These are phyloP conservation scores for Zoanthus solanderi DNA, from an alignment of 92 coral and sea anemone genomes.

Conservation along the genomic window DNA sequence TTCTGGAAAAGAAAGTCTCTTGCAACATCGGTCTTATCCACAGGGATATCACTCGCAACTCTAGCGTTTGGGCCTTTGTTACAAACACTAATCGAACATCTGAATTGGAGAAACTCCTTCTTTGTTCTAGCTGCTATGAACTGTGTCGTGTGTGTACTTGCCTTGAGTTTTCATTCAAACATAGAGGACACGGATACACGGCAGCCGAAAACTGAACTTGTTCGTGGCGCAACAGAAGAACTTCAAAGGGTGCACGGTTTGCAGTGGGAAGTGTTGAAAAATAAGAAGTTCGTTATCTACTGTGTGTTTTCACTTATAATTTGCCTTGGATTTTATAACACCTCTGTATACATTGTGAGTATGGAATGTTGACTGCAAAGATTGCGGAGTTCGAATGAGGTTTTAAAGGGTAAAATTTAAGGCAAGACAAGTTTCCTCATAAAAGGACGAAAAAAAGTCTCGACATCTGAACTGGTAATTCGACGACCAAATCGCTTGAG, in stretches of 20 bases:
- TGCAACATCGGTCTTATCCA: conserved; percentile 44
- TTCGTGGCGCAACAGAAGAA: neutral
- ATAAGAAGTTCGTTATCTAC: conserved; percentile 17
- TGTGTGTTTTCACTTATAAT: conserved; percentile 14
- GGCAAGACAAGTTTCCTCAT: too few relatives aligned
- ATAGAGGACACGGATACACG: conserved; percentile 17
- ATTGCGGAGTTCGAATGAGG: too few relatives aligned
- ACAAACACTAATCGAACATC: conserved; percentile 23
- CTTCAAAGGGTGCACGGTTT: neutral
- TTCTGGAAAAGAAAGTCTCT: conserved; percentile 32
- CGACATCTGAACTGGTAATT: too few relatives aligned
- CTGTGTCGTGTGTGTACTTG: conserved; percentile 24
- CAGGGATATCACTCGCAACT: conserved; percentile 46
- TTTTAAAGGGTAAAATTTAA: too few relatives aligned
- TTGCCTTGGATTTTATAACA: conserved; percentile 28
- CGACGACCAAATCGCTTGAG: too few relatives aligned
- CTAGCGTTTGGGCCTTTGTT: conserved; percentile 46
- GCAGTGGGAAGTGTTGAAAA: conserved; percentile 24
- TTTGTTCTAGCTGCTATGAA: conserved; percentile 41
- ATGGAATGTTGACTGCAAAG: neutral
- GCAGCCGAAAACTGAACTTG: neutral
- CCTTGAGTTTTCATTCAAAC: conserved; percentile 52
- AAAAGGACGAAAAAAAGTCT: too few relatives aligned
- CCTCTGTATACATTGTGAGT: conserved; percentile 34
- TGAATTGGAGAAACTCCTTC: conserved; percentile 59